Evolutionary conservation across 2,888 invertebrate species (phyloP).

Genomic region (Phyllotreta striolata): DNA sequence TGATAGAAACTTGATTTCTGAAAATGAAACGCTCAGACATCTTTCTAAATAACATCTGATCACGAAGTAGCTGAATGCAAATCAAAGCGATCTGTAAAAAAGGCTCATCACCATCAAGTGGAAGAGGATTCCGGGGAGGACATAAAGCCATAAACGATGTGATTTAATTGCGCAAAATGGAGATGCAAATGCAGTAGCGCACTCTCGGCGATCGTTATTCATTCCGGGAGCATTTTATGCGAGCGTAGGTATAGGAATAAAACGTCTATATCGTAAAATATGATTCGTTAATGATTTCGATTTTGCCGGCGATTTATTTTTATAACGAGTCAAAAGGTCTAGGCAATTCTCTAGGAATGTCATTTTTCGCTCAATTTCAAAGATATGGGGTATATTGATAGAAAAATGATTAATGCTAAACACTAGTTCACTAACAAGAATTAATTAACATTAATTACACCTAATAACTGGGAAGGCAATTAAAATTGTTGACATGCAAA

Average conservation of each 20-base stretch:
- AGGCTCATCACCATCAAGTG: conserved; percentile 24
- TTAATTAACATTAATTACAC: no score
- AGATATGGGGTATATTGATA: no score
- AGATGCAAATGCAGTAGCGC: conserved; percentile 28
- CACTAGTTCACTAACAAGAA: no score
- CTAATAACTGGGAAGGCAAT: no score
- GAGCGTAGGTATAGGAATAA: conserved; percentile 13
- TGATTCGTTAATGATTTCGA: conserved; percentile 19
- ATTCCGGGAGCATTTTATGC: conserved; percentile 19
- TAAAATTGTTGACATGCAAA: no score
- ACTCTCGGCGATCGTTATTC: conserved; percentile 17
- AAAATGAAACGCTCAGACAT: no score
- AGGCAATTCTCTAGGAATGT: no score
- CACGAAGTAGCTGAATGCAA: conserved; percentile 29
- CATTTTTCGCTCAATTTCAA: no score
- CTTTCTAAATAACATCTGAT: no score
- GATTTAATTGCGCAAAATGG: conserved; percentile 36
- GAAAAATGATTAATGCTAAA: no score
- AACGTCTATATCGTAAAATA: conserved; percentile 25
- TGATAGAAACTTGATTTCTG: no score
- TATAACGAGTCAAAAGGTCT: no score
- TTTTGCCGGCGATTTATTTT: background rate
- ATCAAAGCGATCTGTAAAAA: conserved; percentile 37
- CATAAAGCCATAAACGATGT: conserved; percentile 36
- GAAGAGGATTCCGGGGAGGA: conserved; percentile 20